phyloP scores from a whole-genome alignment of 2,797 vertebrate genomes.

The Pangasius krempfi region DNA sequence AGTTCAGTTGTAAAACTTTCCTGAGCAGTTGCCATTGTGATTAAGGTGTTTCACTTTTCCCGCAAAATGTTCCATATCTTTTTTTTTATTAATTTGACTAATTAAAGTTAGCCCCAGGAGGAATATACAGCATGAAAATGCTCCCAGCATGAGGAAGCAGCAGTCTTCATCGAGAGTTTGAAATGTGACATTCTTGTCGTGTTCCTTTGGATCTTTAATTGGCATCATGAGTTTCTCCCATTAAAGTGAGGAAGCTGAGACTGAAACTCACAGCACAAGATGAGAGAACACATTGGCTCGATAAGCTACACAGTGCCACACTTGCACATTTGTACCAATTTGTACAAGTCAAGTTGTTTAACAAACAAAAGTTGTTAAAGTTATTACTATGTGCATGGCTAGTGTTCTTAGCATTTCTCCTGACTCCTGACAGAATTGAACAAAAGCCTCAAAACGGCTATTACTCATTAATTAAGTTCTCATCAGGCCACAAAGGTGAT shows the following conservation, averaged over 20 bases:
- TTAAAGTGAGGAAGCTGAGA: slow-evolving; percentile 30
- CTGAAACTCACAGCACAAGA: slow-evolving; percentile 41
- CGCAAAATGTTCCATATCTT: not conserved
- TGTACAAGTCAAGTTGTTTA: no score
- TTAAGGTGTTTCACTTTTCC: not conserved
- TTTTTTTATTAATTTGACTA: slow-evolving; percentile 9
- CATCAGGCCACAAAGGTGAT: not conserved
- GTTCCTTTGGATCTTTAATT: slow-evolving; percentile 57
- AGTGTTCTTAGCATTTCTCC: not conserved
- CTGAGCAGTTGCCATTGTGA: not conserved
- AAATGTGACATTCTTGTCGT: slow-evolving; percentile 25
- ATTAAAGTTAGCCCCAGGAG: slow-evolving; percentile 1
- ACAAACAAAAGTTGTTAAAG: not conserved
- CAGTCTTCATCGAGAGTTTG: slow-evolving; percentile 37
- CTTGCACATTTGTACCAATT: not conserved
- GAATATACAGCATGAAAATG: not conserved
- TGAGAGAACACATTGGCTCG: slow-evolving; percentile 25
- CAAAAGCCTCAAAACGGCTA: not conserved
- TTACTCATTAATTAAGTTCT: not conserved
- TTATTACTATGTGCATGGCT: not conserved
- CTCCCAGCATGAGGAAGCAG: slow-evolving; percentile 22
- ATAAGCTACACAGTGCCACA: not conserved
- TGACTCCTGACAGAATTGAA: not conserved
- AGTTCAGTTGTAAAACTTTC: not conserved
- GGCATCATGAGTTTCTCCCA: slow-evolving; percentile 28